These are phyloP conservation scores for Bucco capensis DNA, from an alignment of 2,113 vertebrate genomes.

Conservation along the genomic window DNA sequence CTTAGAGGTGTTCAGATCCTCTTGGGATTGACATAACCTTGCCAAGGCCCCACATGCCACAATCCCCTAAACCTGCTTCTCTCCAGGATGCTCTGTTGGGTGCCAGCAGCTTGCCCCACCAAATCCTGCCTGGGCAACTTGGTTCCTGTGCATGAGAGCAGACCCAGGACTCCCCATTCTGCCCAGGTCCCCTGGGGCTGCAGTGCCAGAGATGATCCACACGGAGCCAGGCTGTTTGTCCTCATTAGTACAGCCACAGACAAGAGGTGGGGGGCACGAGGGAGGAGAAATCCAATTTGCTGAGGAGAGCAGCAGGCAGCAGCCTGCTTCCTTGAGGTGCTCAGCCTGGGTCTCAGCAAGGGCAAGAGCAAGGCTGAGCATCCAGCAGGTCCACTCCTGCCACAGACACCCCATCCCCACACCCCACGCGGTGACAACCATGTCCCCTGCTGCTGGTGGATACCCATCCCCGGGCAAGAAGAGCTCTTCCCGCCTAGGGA, in stretches of 20 bases:
- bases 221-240: not conserved
- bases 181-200: not conserved
- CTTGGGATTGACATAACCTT: not conserved
- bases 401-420: not conserved
- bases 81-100: not conserved
- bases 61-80: not conserved
- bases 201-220: accelerated
- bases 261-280: accelerated
- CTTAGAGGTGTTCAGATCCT: not conserved
- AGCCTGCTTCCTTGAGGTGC: not conserved
- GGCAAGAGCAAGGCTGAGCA: not conserved
- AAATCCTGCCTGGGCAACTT: not conserved
- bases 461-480: not conserved
- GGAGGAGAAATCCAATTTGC: not conserved
- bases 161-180: not conserved
- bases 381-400: not conserved
- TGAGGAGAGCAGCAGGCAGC: accelerated
- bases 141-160: not conserved
- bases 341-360: not conserved
- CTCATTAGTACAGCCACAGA: not conserved
- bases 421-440: accelerated
- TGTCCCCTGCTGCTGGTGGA: not conserved
- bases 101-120: not conserved
- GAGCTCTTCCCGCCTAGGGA: not conserved
- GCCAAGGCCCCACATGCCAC: not conserved